Base-by-base conservation (phyloP, 2,888 invertebrate species). In the Slavum lentiscoides region DNA sequence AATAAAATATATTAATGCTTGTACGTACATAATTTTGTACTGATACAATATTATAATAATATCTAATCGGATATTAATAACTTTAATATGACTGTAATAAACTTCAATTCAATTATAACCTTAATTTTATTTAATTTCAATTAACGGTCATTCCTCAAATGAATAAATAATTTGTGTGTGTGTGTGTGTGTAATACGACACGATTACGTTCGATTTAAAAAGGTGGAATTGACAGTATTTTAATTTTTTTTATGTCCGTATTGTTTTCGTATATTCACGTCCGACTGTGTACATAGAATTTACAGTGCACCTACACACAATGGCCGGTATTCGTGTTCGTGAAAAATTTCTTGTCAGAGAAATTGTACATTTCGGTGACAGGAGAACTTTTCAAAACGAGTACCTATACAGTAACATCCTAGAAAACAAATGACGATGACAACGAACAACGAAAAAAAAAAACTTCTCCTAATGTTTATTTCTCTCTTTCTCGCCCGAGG, bases 301-400 rank as follows among this genome's bases (percentile, higher is more conserved):
- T 67, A 49, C 21, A 8, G 15, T 15, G 49, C 49, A 11, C 49
- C n/a, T n/a, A n/a, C n/a, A n/a, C n/a, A n/a, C n/a, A n/a, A 49
- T 11, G 49, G 15, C 11, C 11, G 49, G 13, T 9, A 43, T 43
- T 43, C 43, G 43, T 43, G 8, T 49, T 61, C 43, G 13, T 53
- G 61, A 30, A 61, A 49, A 73, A 61, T 30, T 49, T 55, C 49
- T 73, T 15, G 49, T 37, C 13, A 17, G 19, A 43, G 4, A 43
- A 62, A 53, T 62, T 62, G 64, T 74, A 64, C 74, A 74, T 62
- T 64, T 53, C 21, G 37, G 64, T 55, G 74, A 66, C 53, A 11
- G 21, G 30, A 55, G 74, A 64, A 74, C 64, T 74, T 74, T 64
- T 74, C 64, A 62, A 30, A 53, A 64, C 53, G n/a, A 55, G 37